A percentile compares a stretch with the other conserved stretches of the same genome.
Conservation (phyloP, 1,140 invertebrate species). For the Phocides pigmalion region DNA sequence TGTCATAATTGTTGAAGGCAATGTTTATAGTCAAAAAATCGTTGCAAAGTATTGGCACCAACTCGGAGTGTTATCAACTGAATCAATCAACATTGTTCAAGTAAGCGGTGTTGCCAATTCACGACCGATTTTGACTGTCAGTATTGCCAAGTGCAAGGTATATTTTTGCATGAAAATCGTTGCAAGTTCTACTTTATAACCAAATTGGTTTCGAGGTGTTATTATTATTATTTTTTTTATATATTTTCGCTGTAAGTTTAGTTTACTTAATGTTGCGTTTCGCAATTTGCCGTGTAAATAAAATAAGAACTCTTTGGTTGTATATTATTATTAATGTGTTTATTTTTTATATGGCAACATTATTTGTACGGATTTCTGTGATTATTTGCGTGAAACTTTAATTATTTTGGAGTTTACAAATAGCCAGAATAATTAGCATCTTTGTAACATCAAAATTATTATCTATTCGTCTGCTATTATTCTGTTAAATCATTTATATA, state of each 20-base stretch:
- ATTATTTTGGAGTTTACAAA: background rate
- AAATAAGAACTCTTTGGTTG: conserved; percentile 11
- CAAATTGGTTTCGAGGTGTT: conserved; percentile 15
- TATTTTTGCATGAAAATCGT: too few species aligned
- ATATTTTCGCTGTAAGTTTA: conserved; percentile 15
- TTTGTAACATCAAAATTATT: too few species aligned
- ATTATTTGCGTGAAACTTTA: background rate
- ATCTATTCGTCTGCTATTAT: too few species aligned
- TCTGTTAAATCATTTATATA: too few species aligned
- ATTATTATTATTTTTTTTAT: too few species aligned
- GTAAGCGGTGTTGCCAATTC: too few species aligned
- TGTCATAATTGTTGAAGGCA: too few species aligned
- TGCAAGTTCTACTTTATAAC: conserved; percentile 6
- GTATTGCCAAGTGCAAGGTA: background rate
- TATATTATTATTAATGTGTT: conserved; percentile 6
- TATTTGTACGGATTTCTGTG: conserved; percentile 2
- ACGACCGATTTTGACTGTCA: background rate
- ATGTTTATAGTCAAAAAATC: too few species aligned
- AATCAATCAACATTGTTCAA: too few species aligned
- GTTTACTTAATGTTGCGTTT: conserved; percentile 7
- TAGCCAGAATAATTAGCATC: background rate
- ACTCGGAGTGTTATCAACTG: background rate
- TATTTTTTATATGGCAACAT: conserved; percentile 7
- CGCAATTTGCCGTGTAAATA: background rate
- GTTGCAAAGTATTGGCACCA: background rate